These are phyloP conservation scores for Clarias magur DNA, from an alignment of 2,113 vertebrate species.

Conservation along the genomic window DNA sequence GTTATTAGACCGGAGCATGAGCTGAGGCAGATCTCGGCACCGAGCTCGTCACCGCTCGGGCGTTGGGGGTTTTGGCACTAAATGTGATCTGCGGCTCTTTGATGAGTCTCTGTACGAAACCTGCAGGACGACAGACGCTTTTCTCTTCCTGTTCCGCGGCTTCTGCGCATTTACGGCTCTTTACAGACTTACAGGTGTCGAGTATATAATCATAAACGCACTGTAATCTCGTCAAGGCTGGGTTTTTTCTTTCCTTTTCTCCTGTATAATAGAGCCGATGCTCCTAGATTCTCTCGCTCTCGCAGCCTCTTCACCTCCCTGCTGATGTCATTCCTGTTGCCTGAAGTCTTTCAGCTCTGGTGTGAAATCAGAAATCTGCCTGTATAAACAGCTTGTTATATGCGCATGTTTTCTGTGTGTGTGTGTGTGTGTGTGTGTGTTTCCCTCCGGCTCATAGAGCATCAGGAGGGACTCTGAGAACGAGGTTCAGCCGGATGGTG, in stretches of 20 bases:
- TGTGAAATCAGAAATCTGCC: conserved; percentile 21
- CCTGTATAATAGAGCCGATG: no score
- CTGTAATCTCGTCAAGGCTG: neutral
- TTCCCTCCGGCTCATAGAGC: conserved; percentile 3
- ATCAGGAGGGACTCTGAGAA: conserved; percentile 21
- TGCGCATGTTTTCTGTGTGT: neutral
- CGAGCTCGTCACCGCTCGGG: neutral
- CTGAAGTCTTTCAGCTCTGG: neutral
- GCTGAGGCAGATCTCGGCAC: neutral
- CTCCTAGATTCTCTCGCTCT: neutral
- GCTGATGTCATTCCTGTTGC: neutral
- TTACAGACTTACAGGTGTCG: neutral
- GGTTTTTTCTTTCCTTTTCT: neutral
- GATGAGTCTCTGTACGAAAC: neutral
- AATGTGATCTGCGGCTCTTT: neutral
- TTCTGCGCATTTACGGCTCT: neutral
- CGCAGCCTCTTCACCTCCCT: conserved; percentile 11
- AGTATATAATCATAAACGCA: neutral
- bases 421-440: conserved; percentile 3
- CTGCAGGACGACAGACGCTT: neutral
- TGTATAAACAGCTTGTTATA: conserved; percentile 29
- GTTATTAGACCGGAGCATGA: neutral
- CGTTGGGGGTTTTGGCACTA: neutral
- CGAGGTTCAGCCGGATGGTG: conserved; percentile 28
- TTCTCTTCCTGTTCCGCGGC: neutral